Evolutionary conservation across 2,888 invertebrate genomes (phyloP), one percentile per base, ranked within the genome.

Genomic region (Aspidapion aeneum): DNA sequence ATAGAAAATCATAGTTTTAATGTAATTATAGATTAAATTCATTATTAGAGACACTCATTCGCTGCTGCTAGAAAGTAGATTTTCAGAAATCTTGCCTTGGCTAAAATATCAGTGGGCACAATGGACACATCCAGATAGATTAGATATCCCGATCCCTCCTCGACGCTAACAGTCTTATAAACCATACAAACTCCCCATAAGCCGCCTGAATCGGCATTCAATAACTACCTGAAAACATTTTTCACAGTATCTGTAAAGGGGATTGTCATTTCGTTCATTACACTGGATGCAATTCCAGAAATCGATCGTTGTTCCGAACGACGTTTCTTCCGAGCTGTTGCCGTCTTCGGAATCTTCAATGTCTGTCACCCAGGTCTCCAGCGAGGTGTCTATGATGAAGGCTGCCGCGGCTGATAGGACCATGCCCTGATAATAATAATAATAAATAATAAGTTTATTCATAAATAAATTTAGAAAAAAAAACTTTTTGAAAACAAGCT

Each of bases 221-320:
- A 68, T 71, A 69, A 62, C 68, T 76, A 76, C 89, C 87, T 87
- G 86, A 77, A 85, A 89, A 76, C 89, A 90, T 79, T 86, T 86
- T 76, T 87, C 85, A 78, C 90, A 90, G 80, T 86, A 89, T 67
- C 87, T 80, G 75, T 85, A 89, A 63, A 84, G 79, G 50, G 88
- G 87, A 80, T 87, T 87, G 70, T 80, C 79, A 76, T 88, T 86
- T 69, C 78, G 76, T 57, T 83, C 82, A 67, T 82, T 82, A 79
- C 90, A 90, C 74, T 85, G 86, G 18, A 86, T 83, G 76, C 90
- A 90, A 61, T 82, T 81, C 84, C 86, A 83, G 79, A 86, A 89
- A 77, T 86, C 87, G n/a, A n/a, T n/a, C 20, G 80, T 70, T 58
- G 69, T 61, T 21, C 65, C 68, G 48, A 71, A 68, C 7, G 73